Evolutionary conservation across 2,113 vertebrate species (phyloP).

Genomic region (Callithrix jacchus): DNA sequence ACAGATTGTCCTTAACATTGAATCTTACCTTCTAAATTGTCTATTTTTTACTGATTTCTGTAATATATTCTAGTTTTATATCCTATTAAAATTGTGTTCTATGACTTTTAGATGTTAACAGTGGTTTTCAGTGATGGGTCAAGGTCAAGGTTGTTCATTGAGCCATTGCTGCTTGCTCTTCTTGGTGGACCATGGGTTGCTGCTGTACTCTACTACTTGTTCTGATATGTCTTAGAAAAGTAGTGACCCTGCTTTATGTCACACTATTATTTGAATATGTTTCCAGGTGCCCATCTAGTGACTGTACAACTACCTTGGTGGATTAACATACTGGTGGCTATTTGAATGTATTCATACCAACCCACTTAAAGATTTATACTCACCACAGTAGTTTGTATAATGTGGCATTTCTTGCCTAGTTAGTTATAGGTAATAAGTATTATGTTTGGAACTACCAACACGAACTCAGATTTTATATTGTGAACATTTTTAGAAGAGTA

Average conservation of each 20-base stretch:
- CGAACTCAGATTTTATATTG: neutral
- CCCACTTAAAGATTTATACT: neutral
- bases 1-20: neutral
- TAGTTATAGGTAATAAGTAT: neutral
- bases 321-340: neutral
- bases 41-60: neutral
- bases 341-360: neutral
- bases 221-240: neutral
- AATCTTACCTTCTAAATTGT: neutral
- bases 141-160: neutral
- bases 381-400: neutral
- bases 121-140: neutral
- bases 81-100: constrained; percentile 14
- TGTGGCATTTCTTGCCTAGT: neutral
- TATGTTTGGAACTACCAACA: neutral
- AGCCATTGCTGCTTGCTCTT: neutral
- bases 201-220: neutral
- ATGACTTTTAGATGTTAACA: neutral
- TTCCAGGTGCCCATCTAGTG: neutral
- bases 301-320: neutral
- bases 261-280: neutral
- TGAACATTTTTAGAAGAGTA: neutral
- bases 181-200: neutral
- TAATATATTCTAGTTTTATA: neutral
- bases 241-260: neutral